A percentile compares a stretch with the other conserved stretches of the same genome.
Conservation (phyloP, 2,113 vertebrate genomes). For the Oreotrochilus melanogaster region DNA sequence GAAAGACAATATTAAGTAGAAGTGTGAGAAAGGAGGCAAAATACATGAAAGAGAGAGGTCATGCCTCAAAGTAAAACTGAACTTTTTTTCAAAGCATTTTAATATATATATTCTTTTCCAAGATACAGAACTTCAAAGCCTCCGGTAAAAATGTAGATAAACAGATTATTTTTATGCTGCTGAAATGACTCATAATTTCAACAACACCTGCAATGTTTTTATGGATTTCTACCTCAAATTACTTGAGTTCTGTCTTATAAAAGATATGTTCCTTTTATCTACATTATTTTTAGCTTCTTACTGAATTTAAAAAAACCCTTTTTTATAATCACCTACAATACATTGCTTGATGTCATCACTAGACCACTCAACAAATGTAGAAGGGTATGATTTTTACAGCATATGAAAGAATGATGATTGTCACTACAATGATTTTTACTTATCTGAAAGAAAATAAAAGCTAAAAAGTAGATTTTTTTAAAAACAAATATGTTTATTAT, state of each 20-base stretch:
- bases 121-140: slow-evolving; percentile 45
- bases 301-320: background rate
- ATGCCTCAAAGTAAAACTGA: slow-evolving; percentile 14
- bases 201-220: background rate
- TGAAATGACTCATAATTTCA: slow-evolving; percentile 50
- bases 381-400: slow-evolving; percentile 9
- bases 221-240: slow-evolving; percentile 35
- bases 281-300: slow-evolving; percentile 56
- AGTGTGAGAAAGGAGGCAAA: background rate
- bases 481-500: background rate
- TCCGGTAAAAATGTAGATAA: slow-evolving; percentile 52
- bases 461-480: background rate
- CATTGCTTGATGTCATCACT: slow-evolving; percentile 55
- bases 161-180: slow-evolving; percentile 41
- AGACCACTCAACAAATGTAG: slow-evolving; percentile 15
- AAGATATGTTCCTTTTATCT: slow-evolving; percentile 49
- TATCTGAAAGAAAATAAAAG: background rate
- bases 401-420: slow-evolving; percentile 25
- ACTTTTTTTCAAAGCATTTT: slow-evolving; percentile 8
- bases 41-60: background rate
- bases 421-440: background rate
- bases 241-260: slow-evolving; percentile 25
- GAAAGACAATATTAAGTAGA: background rate
- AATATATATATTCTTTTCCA: slow-evolving; percentile 14
- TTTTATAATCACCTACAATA: slow-evolving; percentile 39